These are phyloP conservation scores for Ibidorhyncha struthersii DNA, from an alignment of 2,113 vertebrate species.

Conservation along the genomic window DNA sequence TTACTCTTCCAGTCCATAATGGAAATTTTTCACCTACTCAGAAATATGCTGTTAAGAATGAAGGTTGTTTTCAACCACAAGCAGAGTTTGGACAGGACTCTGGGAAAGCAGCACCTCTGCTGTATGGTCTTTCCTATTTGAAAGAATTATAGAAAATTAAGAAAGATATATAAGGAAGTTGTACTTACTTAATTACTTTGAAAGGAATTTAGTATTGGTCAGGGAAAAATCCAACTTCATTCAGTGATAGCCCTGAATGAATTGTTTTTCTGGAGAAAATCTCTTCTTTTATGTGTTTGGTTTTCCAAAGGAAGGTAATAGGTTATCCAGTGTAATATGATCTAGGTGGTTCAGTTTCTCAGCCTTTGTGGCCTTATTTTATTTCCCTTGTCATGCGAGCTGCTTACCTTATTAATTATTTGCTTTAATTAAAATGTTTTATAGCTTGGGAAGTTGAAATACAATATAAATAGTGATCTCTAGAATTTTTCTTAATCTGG, in stretches of 20 bases:
- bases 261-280: not conserved
- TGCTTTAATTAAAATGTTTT: not conserved
- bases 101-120: not conserved
- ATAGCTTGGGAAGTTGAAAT: not conserved
- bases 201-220: not conserved
- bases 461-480: not conserved
- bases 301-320: not conserved
- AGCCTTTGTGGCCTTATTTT: not conserved
- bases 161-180: not conserved
- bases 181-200: not conserved
- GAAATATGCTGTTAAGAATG: not conserved
- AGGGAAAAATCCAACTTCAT: not conserved
- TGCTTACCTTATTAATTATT: conserved; percentile 1
- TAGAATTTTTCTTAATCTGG: not conserved
- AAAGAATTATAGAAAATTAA: not conserved
- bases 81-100: not conserved
- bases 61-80: not conserved
- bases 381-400: not conserved
- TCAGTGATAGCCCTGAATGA: not conserved
- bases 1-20: not conserved
- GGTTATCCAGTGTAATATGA: not conserved
- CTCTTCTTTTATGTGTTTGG: fast-evolving
- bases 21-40: not conserved
- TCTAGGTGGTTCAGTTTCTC: not conserved
- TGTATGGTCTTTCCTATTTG: not conserved